Conservation (phyloP, 2,888 invertebrate species). For the Dione juno region DNA sequence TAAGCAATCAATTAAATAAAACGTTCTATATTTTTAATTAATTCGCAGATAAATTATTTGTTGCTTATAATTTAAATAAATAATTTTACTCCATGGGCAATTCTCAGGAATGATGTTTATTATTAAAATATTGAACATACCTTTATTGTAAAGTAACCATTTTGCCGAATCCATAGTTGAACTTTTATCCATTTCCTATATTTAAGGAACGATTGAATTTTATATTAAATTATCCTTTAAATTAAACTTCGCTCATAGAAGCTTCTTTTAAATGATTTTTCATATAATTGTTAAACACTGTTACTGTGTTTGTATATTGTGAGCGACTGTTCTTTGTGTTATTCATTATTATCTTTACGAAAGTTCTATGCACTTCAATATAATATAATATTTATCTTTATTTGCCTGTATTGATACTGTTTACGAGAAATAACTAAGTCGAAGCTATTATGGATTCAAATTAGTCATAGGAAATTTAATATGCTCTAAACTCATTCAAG, state of each 20-base stretch:
- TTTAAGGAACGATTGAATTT: not conserved
- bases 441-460: not conserved
- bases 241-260: not conserved
- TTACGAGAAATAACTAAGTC: not conserved
- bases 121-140: not conserved
- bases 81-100: too few relatives aligned
- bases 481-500: too few relatives aligned
- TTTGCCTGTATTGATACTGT: conserved; percentile 4
- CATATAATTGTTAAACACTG: conserved; percentile 3
- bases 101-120: too few relatives aligned
- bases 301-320: conserved; percentile 10
- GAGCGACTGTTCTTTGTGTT: conserved; percentile 7
- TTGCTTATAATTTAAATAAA: too few relatives aligned
- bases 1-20: too few relatives aligned
- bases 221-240: not conserved
- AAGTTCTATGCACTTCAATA: conserved; percentile 39
- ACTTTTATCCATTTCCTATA: not conserved
- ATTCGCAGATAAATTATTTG: too few relatives aligned
- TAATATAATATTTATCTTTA: conserved; percentile 31
- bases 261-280: not conserved
- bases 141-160: not conserved
- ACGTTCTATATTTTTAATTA: too few relatives aligned
- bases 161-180: not conserved
- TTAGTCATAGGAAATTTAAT: too few relatives aligned
- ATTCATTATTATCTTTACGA: conserved; percentile 30